phyloP scores from a whole-genome alignment of 2,113 vertebrate genomes.

The Physeter macrocephalus region DNA sequence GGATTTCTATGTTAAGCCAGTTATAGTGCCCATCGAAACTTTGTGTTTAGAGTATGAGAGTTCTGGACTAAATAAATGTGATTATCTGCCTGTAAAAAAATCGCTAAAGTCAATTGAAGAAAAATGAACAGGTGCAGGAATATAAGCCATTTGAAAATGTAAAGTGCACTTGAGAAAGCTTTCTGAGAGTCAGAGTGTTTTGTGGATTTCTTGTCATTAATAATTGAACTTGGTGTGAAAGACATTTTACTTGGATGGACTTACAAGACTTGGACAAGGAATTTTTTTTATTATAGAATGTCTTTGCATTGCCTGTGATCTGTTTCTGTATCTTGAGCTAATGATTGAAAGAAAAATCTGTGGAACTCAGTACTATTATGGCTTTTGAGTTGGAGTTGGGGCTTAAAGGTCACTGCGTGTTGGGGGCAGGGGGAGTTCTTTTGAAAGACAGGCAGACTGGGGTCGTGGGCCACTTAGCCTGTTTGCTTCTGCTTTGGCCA shows the following conservation, averaged over 20 bases:
- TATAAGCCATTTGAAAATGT: slow-evolving; percentile 12
- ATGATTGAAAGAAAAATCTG: background rate
- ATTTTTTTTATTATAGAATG: background rate
- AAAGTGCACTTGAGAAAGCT: background rate
- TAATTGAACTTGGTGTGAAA: background rate
- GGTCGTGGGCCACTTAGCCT: background rate
- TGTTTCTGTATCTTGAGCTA: slow-evolving; percentile 5
- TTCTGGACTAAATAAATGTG: background rate
- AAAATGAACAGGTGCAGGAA: slow-evolving; percentile 32
- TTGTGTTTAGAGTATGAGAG: slow-evolving; percentile 3
- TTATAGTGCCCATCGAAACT: background rate
- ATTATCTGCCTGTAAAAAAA: slow-evolving; percentile 18
- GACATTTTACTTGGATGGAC: background rate
- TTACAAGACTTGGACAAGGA: background rate
- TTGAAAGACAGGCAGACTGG: background rate
- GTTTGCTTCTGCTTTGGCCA: slow-evolving; percentile 5
- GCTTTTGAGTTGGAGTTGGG: background rate
- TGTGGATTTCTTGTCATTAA: background rate
- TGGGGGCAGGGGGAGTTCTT: background rate
- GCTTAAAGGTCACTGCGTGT: background rate
- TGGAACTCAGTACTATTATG: background rate
- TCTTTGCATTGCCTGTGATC: background rate
- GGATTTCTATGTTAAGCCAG: background rate
- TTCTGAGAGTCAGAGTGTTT: background rate
- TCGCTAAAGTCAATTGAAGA: slow-evolving; percentile 10